Percentiles rank a stretch among this genome's conserved stretches.
Evolutionary conservation across 2,113 vertebrate species (phyloP).

Genomic region (Phalacrocorax brasilianus): DNA sequence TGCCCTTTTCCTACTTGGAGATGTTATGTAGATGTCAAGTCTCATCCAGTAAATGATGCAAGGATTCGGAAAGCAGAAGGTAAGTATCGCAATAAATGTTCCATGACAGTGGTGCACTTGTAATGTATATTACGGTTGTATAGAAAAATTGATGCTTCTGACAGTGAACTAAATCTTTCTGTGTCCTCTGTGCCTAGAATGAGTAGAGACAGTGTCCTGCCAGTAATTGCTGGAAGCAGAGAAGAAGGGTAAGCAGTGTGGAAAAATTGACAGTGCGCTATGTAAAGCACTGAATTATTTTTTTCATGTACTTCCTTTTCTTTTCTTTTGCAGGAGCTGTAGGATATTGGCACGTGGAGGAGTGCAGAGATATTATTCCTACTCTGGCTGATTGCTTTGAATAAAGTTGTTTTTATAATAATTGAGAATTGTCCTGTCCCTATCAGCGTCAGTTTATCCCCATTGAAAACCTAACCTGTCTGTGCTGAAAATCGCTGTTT

Average conservation of each 20-base stretch:
- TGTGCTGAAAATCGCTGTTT: background rate
- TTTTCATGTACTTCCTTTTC: slow-evolving; percentile 11
- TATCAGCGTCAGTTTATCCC: background rate
- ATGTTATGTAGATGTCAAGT: background rate
- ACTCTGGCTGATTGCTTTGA: background rate
- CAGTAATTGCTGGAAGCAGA: background rate
- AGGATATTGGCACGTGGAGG: background rate
- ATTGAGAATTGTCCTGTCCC: background rate
- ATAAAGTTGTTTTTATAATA: slow-evolving; percentile 1
- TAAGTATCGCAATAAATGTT: slow-evolving; percentile 12
- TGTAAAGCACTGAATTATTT: background rate
- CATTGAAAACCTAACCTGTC: background rate
- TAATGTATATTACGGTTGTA: background rate
- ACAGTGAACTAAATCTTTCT: slow-evolving; percentile 29
- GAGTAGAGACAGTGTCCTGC: slow-evolving; percentile 1
- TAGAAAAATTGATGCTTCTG: slow-evolving; percentile 3
- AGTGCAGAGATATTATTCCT: background rate
- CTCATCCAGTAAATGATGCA: background rate
- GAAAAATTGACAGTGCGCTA: background rate
- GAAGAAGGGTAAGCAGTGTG: slow-evolving; percentile 49
- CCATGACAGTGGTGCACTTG: background rate
- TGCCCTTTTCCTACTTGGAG: background rate
- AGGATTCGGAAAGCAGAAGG: background rate
- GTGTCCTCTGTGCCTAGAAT: slow-evolving; percentile 51
- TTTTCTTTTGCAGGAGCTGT: slow-evolving; percentile 53